A percentile compares a stretch with the other conserved stretches of the same genome.
phyloP scores from a whole-genome alignment of 64 coral and sea anemone species.

The Anthopleura sola region DNA sequence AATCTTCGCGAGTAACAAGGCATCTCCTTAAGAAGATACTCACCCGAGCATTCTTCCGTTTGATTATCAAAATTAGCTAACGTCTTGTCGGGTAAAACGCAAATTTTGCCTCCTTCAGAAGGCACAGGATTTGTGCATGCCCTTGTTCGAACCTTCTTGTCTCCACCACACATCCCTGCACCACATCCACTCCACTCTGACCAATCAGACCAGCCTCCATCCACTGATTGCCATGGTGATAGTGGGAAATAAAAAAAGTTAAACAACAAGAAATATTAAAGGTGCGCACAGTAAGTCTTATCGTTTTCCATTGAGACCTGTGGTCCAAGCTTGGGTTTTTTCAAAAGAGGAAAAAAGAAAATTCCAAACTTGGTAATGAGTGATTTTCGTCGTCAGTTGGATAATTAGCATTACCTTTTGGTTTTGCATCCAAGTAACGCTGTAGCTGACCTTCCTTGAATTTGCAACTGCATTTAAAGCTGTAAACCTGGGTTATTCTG shows the following conservation, averaged over 20 bases:
- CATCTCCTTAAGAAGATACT: neutral
- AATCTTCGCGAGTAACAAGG: too few species aligned
- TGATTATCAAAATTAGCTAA: neutral
- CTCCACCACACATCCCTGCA: slow-evolving; percentile 16
- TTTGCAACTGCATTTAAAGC: neutral
- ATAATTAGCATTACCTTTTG: neutral
- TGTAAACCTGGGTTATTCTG: neutral
- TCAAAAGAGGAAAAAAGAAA: too few species aligned
- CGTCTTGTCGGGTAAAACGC: neutral
- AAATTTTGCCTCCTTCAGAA: slow-evolving; percentile 31
- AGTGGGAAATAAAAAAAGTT: neutral
- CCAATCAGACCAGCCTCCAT: slow-evolving; percentile 21
- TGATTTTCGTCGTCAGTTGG: too few species aligned
- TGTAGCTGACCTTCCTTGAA: neutral
- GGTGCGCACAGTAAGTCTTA: too few species aligned
- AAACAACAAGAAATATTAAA: neutral
- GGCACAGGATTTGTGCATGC: slow-evolving; percentile 28
- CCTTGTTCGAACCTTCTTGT: slow-evolving; percentile 11
- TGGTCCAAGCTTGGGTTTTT: too few species aligned
- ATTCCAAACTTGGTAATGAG: too few species aligned
- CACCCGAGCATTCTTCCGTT: neutral
- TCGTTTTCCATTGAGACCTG: too few species aligned
- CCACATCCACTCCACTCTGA: slow-evolving; percentile 28
- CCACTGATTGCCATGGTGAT: neutral
- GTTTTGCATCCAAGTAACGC: neutral